These are phyloP conservation scores for Drosophila paulistorum DNA, from an alignment of 1,140 invertebrate genomes.

Conservation along the genomic window DNA sequence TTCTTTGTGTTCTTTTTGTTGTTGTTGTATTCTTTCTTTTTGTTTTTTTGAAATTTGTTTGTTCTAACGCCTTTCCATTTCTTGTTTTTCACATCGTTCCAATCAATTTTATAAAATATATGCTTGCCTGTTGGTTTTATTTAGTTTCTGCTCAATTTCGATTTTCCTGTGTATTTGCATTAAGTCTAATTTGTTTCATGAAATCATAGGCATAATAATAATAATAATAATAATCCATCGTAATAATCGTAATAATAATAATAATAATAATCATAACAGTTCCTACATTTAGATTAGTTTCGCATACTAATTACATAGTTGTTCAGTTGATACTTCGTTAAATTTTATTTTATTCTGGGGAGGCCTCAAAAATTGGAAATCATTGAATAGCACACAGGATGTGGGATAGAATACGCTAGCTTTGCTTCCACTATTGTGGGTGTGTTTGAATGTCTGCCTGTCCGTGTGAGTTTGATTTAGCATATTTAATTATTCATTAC, in stretches of 20 bases:
- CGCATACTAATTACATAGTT: slow-evolving; percentile 60
- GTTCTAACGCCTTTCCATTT: slow-evolving; percentile 69
- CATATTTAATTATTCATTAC: slow-evolving; percentile 37
- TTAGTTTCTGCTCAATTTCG: slow-evolving; percentile 68
- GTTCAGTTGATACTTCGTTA: slow-evolving; percentile 62
- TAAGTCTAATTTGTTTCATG: slow-evolving; percentile 72
- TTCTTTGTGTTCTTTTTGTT: slow-evolving; percentile 20
- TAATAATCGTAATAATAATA: slow-evolving; percentile 48
- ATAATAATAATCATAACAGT: slow-evolving; percentile 59
- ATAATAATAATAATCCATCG: slow-evolving; percentile 27
- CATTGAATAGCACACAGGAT: slow-evolving; percentile 66
- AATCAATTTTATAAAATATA: slow-evolving; percentile 23
- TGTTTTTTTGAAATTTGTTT: slow-evolving; percentile 47
- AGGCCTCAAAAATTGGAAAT: slow-evolving; percentile 66
- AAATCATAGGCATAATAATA: slow-evolving; percentile 63
- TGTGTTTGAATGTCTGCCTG: slow-evolving; percentile 14
- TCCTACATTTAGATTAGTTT: slow-evolving; percentile 73
- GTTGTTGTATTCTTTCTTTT: slow-evolving; percentile 18
- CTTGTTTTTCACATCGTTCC: slow-evolving; percentile 16
- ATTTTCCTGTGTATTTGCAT: slow-evolving; percentile 50
- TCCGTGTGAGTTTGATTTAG: slow-evolving; percentile 42
- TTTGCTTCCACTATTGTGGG: slow-evolving; percentile 38
- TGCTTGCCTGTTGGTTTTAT: slow-evolving; percentile 30
- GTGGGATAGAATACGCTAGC: slow-evolving; percentile 60
- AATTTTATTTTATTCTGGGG: slow-evolving; percentile 36